Base-by-base conservation (phyloP, 2,888 invertebrate species). In the Xestia ashworthii region DNA sequence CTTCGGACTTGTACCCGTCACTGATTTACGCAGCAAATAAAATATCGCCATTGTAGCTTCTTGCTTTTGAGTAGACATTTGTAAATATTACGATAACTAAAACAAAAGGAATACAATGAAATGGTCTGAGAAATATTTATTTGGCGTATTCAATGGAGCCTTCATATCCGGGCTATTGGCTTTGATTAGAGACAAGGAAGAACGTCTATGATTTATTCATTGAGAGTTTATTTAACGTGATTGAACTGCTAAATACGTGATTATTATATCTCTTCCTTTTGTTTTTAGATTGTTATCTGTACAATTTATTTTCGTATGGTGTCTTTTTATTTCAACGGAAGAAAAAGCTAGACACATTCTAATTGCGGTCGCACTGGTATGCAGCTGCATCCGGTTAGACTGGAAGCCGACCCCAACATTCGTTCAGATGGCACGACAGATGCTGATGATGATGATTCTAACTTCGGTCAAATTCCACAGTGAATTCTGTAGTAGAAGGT, bases 21-120 rank as follows among this genome's bases (percentile, higher is more conserved):
- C 25, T 11, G 14, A 60, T 48, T 60, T 41, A 71, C 16, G 11
- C 3, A 25, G 48, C 6, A 50, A 71, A 48, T 50, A 41, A 66
- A 16, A n/a, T 19, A 2, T n/a, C 14, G 25, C 41, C 8, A 22
- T 48, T 16, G 48, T 16, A 14, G 19, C 14, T 44, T 5, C 22
- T 14, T 48, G 12, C 11, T 68, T 32, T 77, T 19, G 32, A 68
- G 44, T 38, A 14, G 11, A 8, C 11, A 22, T 25, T 60, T 8
- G 4, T 0, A 58, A 64, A 53, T 38, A 46, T 69, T 16, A 66
- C 25, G 62, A 62, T 38, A 46, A 64, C 6, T 0, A 25, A 41
- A 16, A 68, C n/a, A 53, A 19, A 58, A 67, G 19, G 12, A 66
- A 77, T 9, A 76, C 46, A 64, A 48, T 58, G 9, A 48, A 77